phyloP scores from a whole-genome alignment of 2,888 invertebrate species.

The Syrista parreyssii region DNA sequence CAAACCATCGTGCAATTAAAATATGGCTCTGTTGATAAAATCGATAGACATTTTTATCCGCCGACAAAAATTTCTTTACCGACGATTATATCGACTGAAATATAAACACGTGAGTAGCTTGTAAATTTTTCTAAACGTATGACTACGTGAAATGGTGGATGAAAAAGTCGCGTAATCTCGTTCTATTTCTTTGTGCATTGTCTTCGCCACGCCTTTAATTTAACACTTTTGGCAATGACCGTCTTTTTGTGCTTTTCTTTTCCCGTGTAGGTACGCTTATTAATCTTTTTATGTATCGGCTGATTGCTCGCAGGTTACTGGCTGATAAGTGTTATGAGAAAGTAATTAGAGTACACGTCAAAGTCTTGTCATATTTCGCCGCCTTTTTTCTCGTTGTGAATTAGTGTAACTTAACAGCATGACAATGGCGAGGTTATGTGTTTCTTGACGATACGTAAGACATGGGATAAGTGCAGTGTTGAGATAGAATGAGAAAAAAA shows the following conservation, averaged over 20 bases:
- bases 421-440: neutral
- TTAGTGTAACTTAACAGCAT: neutral
- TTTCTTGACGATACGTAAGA: neutral
- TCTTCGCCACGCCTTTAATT: neutral
- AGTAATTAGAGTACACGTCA: neutral
- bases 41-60: neutral
- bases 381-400: neutral
- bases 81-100: neutral
- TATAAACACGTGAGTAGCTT: neutral
- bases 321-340: neutral
- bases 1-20: neutral
- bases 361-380: neutral
- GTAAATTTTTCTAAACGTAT: neutral
- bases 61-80: neutral
- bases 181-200: neutral
- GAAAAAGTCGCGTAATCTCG: neutral
- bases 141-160: neutral
- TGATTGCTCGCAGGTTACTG: neutral
- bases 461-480: neutral
- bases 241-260: neutral
- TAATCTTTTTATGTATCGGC: neutral
- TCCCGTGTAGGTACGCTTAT: neutral
- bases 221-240: neutral
- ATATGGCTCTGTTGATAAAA: neutral
- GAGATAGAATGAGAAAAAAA: neutral